A percentile compares a stretch with the other conserved stretches of the same genome.
phyloP scores from a whole-genome alignment of 1,140 invertebrate species.

The Hyphantria cunea region DNA sequence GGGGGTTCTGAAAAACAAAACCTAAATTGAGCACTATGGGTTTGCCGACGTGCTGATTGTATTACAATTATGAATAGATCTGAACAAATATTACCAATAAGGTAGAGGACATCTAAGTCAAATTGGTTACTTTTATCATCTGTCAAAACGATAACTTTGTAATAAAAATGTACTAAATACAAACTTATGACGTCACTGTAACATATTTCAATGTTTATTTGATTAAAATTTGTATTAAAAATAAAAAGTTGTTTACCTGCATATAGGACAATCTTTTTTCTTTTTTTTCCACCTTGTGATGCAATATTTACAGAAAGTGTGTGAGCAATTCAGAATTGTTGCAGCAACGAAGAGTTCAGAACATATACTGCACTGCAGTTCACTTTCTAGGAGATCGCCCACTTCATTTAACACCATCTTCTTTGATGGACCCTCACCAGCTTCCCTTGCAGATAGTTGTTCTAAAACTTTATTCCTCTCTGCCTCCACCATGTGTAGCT shows the following conservation, averaged over 20 bases:
- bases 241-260: slow-evolving; percentile 80
- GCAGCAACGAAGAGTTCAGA: slow-evolving; percentile 89
- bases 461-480: slow-evolving; percentile 44
- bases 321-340: slow-evolving; percentile 88
- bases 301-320: slow-evolving; percentile 90
- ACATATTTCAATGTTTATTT: too few relatives aligned
- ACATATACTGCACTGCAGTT: slow-evolving; percentile 90
- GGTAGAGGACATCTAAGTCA: too few relatives aligned
- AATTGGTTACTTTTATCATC: too few relatives aligned
- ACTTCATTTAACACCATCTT: slow-evolving; percentile 82
- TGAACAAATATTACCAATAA: too few relatives aligned
- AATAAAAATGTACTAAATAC: too few relatives aligned
- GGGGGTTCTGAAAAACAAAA: slow-evolving; percentile 56
- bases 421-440: slow-evolving; percentile 54
- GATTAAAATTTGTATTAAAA: too few relatives aligned
- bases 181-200: too few relatives aligned
- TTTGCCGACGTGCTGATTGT: too few relatives aligned
- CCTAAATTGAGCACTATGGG: too few relatives aligned
- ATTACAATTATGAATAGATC: too few relatives aligned
- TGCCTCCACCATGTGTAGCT: slow-evolving; percentile 65
- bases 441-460: slow-evolving; percentile 36
- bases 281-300: slow-evolving; percentile 88
- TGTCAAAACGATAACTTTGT: too few relatives aligned
- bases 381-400: slow-evolving; percentile 86
- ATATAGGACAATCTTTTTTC: slow-evolving; percentile 88